Evolutionary conservation across 2,888 invertebrate species (phyloP), one percentile per base, ranked within the genome.

Genomic region (Horisme vitalbata): DNA sequence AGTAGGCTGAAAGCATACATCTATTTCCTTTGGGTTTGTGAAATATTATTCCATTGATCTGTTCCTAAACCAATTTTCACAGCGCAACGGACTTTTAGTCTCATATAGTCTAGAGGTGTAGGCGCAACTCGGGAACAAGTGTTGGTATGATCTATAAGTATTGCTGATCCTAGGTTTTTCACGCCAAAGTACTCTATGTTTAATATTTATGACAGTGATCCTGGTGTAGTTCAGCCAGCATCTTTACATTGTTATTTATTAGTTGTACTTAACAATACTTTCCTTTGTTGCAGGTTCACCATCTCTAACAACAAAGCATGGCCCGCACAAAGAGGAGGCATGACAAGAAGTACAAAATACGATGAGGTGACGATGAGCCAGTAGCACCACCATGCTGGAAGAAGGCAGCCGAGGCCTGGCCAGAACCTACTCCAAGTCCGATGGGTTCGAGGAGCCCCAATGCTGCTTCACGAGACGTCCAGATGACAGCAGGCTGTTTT

Each of bases 401-500:
- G 52, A 51, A 47, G 57, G 57, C 41, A 50, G 52, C 37, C 50
- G 46, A 2, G 55, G 44, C 37, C 56, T 55, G 13, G 34, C 45
- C 30, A 7, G 43, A 20, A 35, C 33, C n/a, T 51, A 51, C 35
- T 45, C 48, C 43, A 37, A 27, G 32, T 12, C 15, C 8, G 54
- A 45, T 4, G 45, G 33, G 20, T 35, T 33, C 30, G 48, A 48
- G 30, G 48, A 48, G 13, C 34, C 48, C 7, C 39, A 31, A 27
- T 55, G 55, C 48, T 55, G 55, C 46, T 45, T 46, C 44, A 11
- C 49, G 12, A 23, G 27, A 1, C 30, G 24, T 0, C 13, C 38
- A 4, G 46, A 33, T 5, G 51, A 52, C 51, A 14, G 36, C 11
- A 21, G 38, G 15, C 45, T 34, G 3, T 66, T 65, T 52, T 83